These are phyloP conservation scores for Tachuris rubrigastra DNA, from an alignment of 2,113 vertebrate species.

Conservation along the genomic window DNA sequence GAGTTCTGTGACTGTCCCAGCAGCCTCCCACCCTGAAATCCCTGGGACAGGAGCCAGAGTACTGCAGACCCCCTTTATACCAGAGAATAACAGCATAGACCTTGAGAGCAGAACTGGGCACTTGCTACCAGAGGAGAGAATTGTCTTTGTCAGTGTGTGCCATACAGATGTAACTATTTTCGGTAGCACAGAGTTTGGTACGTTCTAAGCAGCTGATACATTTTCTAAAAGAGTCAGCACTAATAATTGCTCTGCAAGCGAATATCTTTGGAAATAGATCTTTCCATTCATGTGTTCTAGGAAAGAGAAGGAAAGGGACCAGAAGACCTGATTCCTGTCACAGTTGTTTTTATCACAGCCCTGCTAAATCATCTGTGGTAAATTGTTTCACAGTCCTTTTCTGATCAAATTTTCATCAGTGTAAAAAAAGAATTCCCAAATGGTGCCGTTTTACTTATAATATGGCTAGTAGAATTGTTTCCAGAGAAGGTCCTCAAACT, in stretches of 20 bases:
- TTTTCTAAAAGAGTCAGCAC: background rate
- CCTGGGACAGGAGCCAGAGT: background rate
- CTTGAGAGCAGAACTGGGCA: background rate
- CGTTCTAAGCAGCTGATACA: background rate
- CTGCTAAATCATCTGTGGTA: background rate
- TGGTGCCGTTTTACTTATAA: background rate
- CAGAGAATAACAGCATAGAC: accelerated
- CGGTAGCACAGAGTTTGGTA: background rate
- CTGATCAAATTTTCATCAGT: background rate
- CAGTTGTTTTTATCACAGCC: background rate
- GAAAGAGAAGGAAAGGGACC: background rate
- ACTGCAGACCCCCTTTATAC: background rate
- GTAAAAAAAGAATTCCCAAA: background rate
- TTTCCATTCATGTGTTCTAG: background rate
- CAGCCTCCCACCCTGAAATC: background rate
- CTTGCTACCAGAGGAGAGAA: background rate
- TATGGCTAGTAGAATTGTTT: background rate
- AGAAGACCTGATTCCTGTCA: background rate
- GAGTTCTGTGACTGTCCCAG: background rate
- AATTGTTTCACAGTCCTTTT: background rate
- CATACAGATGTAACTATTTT: background rate
- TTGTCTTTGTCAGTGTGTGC: background rate
- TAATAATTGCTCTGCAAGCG: background rate
- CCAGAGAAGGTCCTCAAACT: background rate
- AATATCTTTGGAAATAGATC: background rate